Percentiles rank a stretch among this genome's conserved stretches.
These are phyloP conservation scores for Hyperoplus immaculatus DNA, from an alignment of 2,797 vertebrate species.

Conservation along the genomic window DNA sequence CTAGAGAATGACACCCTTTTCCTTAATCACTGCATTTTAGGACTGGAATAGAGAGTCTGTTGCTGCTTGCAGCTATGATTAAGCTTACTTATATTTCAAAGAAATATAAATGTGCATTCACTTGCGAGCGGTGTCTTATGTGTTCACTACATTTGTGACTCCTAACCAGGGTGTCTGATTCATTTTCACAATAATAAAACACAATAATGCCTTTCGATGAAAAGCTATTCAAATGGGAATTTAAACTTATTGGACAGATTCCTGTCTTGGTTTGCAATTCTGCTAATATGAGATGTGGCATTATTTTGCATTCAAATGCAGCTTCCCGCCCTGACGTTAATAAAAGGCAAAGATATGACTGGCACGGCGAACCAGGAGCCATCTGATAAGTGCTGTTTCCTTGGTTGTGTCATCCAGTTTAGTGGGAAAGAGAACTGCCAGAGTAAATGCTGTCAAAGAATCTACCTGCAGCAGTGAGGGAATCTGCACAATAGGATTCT, in stretches of 20 bases:
- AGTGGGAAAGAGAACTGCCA: conserved; percentile 41
- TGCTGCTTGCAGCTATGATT: conserved; percentile 1
- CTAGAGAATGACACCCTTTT: too few species aligned
- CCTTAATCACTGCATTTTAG: background rate
- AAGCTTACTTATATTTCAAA: background rate
- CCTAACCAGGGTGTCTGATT: background rate
- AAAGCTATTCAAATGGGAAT: background rate
- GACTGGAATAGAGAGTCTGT: background rate
- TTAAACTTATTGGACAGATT: conserved; percentile 11
- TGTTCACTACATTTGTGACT: conserved; percentile 14
- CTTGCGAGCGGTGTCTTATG: background rate
- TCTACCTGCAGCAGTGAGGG: conserved; percentile 63
- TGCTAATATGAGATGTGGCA: background rate
- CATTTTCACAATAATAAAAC: conserved; percentile 18
- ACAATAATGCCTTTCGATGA: background rate
- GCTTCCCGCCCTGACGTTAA: conserved; percentile 39
- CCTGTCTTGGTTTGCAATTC: background rate
- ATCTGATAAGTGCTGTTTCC: conserved; percentile 63
- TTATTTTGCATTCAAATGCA: conserved; percentile 46
- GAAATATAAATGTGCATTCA: background rate
- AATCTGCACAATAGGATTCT: conserved; percentile 69
- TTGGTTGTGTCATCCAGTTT: conserved; percentile 53
- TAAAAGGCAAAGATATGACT: conserved; percentile 57
- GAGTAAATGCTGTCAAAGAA: conserved; percentile 72
- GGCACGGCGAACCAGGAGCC: conserved; percentile 49